A percentile compares a stretch with the other conserved stretches of the same genome.
Evolutionary conservation across 2,888 invertebrate species (phyloP).

Genomic region (Pachydiplax longipennis): DNA sequence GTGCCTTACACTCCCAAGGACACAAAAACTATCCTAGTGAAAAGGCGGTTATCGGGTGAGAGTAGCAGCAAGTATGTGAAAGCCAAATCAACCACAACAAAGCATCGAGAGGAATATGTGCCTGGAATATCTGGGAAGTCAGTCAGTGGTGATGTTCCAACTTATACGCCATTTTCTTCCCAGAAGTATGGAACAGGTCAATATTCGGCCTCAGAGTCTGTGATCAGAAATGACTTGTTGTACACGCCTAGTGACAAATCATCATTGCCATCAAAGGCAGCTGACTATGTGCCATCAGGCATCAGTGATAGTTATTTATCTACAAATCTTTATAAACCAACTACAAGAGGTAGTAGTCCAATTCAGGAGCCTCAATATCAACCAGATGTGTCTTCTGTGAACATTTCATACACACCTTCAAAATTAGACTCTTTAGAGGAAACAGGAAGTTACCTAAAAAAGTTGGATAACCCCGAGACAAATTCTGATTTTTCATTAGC

Average conservation of each 20-base stretch:
- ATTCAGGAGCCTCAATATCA: conserved; percentile 47
- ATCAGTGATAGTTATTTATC: neutral
- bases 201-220: neutral
- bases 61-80: neutral
- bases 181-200: conserved; percentile 17
- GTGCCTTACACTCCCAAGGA: conserved; percentile 52
- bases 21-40: conserved; percentile 17
- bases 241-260: conserved; percentile 32
- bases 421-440: conserved; percentile 44
- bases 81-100: neutral
- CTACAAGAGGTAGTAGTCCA: conserved; percentile 24
- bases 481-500: neutral
- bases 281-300: conserved; percentile 25
- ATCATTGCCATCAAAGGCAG: neutral
- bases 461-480: neutral
- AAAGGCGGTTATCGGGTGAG: neutral
- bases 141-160: neutral
- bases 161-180: neutral
- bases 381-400: conserved; percentile 16
- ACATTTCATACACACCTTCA: conserved; percentile 48
- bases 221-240: neutral
- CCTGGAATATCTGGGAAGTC: conserved; percentile 16
- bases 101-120: conserved; percentile 12
- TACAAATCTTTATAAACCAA: conserved; percentile 46
- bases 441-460: neutral